Conservation (phyloP, 2,113 vertebrate species). For the Brachypodius melanocephalos region DNA sequence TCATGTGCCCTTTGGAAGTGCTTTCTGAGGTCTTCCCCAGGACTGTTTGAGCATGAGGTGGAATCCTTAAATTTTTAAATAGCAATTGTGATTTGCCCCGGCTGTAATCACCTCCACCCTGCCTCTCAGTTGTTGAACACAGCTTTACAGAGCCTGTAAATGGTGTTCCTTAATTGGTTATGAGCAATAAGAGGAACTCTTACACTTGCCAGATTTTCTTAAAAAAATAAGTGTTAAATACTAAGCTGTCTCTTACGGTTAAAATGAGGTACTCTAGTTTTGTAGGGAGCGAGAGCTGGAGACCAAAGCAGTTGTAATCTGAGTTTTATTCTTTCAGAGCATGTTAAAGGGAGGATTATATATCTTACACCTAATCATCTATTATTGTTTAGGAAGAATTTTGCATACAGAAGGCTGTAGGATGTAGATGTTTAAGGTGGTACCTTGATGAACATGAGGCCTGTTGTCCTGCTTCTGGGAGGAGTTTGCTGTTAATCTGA, state of each 20-base stretch:
- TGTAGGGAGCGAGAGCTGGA: background rate
- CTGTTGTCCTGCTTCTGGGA: background rate
- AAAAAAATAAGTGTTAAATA: background rate
- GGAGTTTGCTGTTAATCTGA: background rate
- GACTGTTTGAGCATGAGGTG: background rate
- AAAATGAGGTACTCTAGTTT: background rate
- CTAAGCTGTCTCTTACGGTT: background rate
- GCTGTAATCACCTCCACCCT: background rate
- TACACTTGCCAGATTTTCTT: background rate
- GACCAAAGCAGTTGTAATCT: background rate
- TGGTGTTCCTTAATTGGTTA: background rate
- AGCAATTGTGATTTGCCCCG: background rate
- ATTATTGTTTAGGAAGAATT: background rate
- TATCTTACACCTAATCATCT: background rate
- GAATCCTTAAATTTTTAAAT: background rate
- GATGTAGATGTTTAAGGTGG: background rate
- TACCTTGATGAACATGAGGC: background rate
- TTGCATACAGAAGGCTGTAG: background rate
- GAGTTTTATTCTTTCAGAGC: background rate
- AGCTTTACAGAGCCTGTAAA: slow-evolving; percentile 12
- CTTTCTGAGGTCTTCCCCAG: background rate
- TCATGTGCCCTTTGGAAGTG: background rate
- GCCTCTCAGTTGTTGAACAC: background rate
- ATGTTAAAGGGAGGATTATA: background rate
- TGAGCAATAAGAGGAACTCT: background rate